Evolutionary conservation across 1,140 invertebrate genomes (phyloP).

Genomic region (Procambarus virginalis): DNA sequence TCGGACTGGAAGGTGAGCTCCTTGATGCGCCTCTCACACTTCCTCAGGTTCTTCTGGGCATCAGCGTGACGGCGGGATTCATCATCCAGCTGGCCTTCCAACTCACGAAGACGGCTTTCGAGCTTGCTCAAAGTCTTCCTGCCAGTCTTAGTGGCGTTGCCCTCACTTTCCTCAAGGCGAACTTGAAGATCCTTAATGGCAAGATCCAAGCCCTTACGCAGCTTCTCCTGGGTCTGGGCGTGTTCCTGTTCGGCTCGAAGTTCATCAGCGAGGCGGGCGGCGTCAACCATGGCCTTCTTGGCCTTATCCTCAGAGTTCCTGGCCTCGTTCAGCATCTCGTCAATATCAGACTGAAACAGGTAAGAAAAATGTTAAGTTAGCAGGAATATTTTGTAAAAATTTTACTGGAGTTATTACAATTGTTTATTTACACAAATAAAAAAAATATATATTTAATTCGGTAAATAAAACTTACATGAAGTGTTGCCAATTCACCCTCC

Average conservation of each 20-base stretch:
- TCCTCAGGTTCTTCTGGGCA: too few species aligned
- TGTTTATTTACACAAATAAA: too few species aligned
- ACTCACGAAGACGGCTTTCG: slow-evolving; percentile 94
- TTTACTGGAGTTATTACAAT: too few species aligned
- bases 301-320: slow-evolving; percentile 41
- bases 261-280: slow-evolving; percentile 41
- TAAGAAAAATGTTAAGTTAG: background rate
- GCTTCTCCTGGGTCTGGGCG: slow-evolving; percentile 32
- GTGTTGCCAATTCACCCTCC: slow-evolving; percentile 10
- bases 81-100: slow-evolving; percentile 95
- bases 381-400: background rate
- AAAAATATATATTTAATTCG: background rate
- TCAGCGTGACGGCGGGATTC: too few species aligned
- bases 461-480: slow-evolving; percentile 11
- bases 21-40: too few species aligned
- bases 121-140: slow-evolving; percentile 98
- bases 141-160: slow-evolving; percentile 71
- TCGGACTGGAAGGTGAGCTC: too few species aligned
- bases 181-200: slow-evolving; percentile 25
- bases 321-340: slow-evolving; percentile 41
- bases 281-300: slow-evolving; percentile 47
- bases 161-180: slow-evolving; percentile 76
- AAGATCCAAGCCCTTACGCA: slow-evolving; percentile 10
- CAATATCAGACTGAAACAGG: slow-evolving; percentile 11
- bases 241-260: slow-evolving; percentile 40